Evolutionary conservation across 2,888 invertebrate species (phyloP).

Genomic region (Vesta saturnalis): DNA sequence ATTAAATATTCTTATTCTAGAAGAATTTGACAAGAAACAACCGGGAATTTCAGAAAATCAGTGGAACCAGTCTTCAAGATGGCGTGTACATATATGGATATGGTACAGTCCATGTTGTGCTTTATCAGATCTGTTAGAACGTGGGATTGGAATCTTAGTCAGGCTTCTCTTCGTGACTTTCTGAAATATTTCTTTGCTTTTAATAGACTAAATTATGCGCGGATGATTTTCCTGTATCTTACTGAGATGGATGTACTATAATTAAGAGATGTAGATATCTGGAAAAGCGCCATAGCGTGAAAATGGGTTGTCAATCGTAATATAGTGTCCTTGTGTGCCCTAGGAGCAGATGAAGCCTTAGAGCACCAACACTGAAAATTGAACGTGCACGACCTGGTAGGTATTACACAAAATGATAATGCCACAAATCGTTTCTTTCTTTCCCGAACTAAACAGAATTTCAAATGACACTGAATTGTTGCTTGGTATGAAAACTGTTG

Average conservation of each 20-base stretch:
- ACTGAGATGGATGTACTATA: constrained; percentile 13
- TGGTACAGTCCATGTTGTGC: neutral
- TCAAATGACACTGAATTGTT: constrained; percentile 6
- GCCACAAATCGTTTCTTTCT: constrained; percentile 12
- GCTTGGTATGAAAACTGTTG: constrained; percentile 8
- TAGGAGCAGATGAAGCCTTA: constrained; percentile 12
- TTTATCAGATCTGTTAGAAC: too few species aligned
- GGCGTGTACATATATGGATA: neutral
- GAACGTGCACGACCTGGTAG: constrained; percentile 12
- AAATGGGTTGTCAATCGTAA: constrained; percentile 16
- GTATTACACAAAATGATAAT: constrained; percentile 12
- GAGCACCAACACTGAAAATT: constrained; percentile 8
- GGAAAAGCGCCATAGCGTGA: neutral
- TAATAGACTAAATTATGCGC: too few species aligned
- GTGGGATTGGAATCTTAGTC: too few species aligned
- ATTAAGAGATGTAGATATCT: constrained; percentile 5
- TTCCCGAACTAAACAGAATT: constrained; percentile 12
- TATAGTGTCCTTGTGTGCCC: constrained; percentile 6
- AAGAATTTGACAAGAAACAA: constrained; percentile 11
- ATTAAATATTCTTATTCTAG: constrained; percentile 5
- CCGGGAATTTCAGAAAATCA: constrained; percentile 1
- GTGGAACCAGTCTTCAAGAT: neutral
- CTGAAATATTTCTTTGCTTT: too few species aligned
- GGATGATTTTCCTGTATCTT: too few species aligned
- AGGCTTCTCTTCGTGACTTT: neutral